phyloP scores from a whole-genome alignment of 1,140 invertebrate species.

The Sitodiplosis mosellana region DNA sequence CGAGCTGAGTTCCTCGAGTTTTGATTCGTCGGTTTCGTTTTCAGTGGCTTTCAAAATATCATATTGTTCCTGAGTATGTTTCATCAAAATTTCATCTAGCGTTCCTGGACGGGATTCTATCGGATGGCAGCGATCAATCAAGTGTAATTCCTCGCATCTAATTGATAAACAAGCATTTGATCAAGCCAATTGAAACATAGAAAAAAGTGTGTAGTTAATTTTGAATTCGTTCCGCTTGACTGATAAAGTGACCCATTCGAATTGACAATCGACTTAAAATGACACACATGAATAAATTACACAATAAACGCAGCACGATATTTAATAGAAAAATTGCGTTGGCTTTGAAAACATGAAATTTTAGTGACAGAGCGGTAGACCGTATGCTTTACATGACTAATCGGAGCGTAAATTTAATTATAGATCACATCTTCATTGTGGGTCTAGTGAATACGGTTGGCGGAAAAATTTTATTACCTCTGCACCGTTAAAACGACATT shows the following conservation, averaged over 20 bases:
- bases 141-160: constrained; percentile 50
- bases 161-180: too few species aligned
- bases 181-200: neutral
- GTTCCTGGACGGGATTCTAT: constrained; percentile 41
- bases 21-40: constrained; percentile 30
- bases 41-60: constrained; percentile 46
- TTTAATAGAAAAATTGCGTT: too few species aligned
- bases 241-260: too few species aligned
- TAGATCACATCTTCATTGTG: too few species aligned
- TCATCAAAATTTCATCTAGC: constrained; percentile 45
- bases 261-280: too few species aligned
- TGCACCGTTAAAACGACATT: too few species aligned
- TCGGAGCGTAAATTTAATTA: neutral
- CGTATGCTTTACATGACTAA: neutral
- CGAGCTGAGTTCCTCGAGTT: constrained; percentile 51
- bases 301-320: too few species aligned
- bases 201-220: too few species aligned
- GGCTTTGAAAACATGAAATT: too few species aligned
- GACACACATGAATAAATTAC: too few species aligned
- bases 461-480: neutral
- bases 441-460: neutral
- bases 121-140: constrained; percentile 46
- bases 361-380: neutral
- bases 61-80: constrained; percentile 42
- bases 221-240: too few species aligned